Base-by-base conservation (phyloP, 2,113 vertebrate genomes). In the Thalassarche chlororhynchos region DNA sequence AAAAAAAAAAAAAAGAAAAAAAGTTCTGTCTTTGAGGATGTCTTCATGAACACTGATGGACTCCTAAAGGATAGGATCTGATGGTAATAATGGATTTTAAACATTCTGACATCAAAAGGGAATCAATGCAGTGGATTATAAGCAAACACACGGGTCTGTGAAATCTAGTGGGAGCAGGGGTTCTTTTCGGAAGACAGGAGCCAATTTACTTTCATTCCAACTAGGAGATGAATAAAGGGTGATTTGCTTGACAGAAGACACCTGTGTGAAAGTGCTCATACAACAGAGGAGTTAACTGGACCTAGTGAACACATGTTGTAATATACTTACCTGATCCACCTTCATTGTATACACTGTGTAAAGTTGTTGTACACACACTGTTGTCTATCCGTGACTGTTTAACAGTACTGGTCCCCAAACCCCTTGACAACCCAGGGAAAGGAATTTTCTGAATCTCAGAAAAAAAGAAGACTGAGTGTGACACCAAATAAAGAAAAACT, bases 1-100 rank as follows among this genome's bases (percentile, higher is more conserved):
- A 21, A 28, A 29, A 69, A 46, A 38, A 46, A 38, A 5, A n/a
- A 4, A 0, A 9, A 2, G 0, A 11, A 61, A 79, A 62, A 76
- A 57, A 49, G 13, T 80, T 93, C 36, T 93, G 17, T 29, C 31
- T 57, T 36, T 71, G 55, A 47, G 15, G 24, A 61, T 32, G 15
- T 17, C 29, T 75, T 87, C 10, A 23, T 58, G 42, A 85, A 9
- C 29, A 82, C 10, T 10, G 26, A 40, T 31, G 14, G 42, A 36
- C 8, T 38, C 23, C 51, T 61, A 49, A 75, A 51, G 19, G 14
- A 17, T n/a, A 83, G 23, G 8, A 70, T 17, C 23, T 21, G 5
- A 36, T 52, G 14, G 23, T 11, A 57, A 82, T 20, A 46, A 61
- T 5, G 18, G 23, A 68, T 72, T 89, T 89, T 11, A 68, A 71